These are phyloP conservation scores for Rhinopithecus roxellana DNA, from an alignment of 2,113 vertebrate species.

Conservation along the genomic window DNA sequence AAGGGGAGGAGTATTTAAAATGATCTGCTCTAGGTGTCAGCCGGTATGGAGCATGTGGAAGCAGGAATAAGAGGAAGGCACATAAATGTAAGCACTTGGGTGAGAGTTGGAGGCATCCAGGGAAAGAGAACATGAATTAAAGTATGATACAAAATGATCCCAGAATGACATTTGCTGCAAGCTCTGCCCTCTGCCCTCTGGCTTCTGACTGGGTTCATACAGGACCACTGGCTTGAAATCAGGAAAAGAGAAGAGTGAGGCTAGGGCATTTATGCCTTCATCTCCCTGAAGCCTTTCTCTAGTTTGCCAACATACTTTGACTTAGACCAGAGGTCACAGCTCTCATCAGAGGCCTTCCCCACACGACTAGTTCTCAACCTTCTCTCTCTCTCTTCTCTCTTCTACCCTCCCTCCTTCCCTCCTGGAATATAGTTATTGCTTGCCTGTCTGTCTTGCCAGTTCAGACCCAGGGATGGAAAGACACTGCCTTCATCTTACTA, in stretches of 20 bases:
- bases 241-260: neutral
- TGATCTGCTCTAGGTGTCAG: neutral
- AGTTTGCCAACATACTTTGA: neutral
- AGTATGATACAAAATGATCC: neutral
- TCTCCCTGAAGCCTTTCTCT: neutral
- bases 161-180: neutral
- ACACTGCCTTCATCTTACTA: neutral
- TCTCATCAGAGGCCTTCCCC: neutral
- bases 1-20: neutral
- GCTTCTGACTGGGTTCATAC: neutral
- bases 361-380: neutral
- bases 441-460: neutral
- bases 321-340: neutral
- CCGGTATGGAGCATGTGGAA: neutral
- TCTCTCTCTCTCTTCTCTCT: neutral
- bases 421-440: neutral
- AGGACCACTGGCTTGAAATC: neutral
- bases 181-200: neutral
- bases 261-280: neutral
- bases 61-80: neutral
- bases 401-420: too few species aligned
- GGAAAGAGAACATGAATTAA: neutral
- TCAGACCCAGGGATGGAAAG: neutral
- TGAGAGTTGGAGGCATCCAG: neutral
- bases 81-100: neutral